Evolutionary conservation across 2,888 invertebrate species (phyloP), one percentile per base, ranked within the genome.

Genomic region (Drosophila siamana): DNA sequence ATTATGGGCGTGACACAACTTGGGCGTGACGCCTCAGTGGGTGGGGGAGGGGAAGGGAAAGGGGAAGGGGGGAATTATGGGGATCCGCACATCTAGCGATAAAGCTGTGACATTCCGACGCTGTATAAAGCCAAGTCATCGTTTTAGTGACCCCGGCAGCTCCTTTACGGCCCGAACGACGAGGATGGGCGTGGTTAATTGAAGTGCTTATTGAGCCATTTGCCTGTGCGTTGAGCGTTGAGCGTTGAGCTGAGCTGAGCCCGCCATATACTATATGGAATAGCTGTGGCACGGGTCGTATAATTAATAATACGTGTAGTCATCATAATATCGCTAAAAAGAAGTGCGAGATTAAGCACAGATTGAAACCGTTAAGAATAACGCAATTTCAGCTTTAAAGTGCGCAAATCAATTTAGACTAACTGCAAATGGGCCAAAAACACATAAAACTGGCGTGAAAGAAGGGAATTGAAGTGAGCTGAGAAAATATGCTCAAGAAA

Each of bases 191-290:
- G 72, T 75, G 76, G 64, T 51, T 55, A 55, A 70, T 56, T 69
- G 56, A 64, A 70, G 71, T 52, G 70, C 51, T 76, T 70, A 64
- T 75, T 60, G 52, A 76, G 71, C n/a, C 64, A 60, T 69, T 72
- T 72, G 56, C n/a, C 19, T 16, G 33, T 19, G n/a, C n/a, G n/a
- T n/a, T n/a, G n/a, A n/a, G n/a, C n/a, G n/a, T n/a, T n/a, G n/a
- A n/a, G n/a, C n/a, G n/a, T 19, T 3, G 19, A 33, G 33, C n/a
- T 33, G 4, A 33, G n/a, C 24, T 60, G 33, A 54, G 19, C n/a
- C 13, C n/a, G 19, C 19, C 19, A 19, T 19, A 11, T 40, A 48
- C 41, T 40, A 55, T 44, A 47, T 38, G 38, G 44, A 22, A 72
- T 19, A 6, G 19, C 22, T 13, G 30, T 15, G 40, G 8, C 59